Base-by-base conservation (phyloP, 2,888 invertebrate genomes). In the Neoscelio sp. region DNA sequence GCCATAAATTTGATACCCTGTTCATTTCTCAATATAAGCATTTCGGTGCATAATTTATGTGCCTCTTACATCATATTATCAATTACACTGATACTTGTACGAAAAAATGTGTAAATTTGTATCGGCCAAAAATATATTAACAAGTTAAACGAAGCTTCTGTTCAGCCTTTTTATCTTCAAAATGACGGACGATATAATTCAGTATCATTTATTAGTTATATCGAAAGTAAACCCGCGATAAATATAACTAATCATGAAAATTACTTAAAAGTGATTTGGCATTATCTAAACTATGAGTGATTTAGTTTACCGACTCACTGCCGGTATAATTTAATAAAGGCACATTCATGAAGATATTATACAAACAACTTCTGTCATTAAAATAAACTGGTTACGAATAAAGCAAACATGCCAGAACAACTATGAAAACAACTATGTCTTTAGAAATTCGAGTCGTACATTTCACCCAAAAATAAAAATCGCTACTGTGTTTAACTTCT, bases 351-450 rank as follows among this genome's bases (percentile, higher is more conserved):
- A 30, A 44, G 44, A 67, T 54, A 54, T 35, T n/a, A 18, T 28
- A 48, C 56, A 12, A 26, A 35, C 15, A 13, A 17, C 8, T 44
- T 13, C 15, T 46, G 38, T 48, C 68, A 38, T 54, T 17, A 48
- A 58, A 50, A 50, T 23, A 46, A 58, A 58, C 70, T 35, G 48
- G 23, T 38, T 54, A 40, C 58, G 30, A 17, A 40, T 50, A 38
- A 50, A 48, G 13, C 12, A 42, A 56, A 67, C 28, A 33, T 46
- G 48, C 8, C 54, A 65, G 46, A 78, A 82, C 83, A 71, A 83
- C 78, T 84, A 78, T 82, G 81, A 54, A 82, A 85, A 85, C 82
- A 80, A 60, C 70, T 76, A 46, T 60, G 23, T 54, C 13, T n/a
- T n/a, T n/a, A n/a, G n/a, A 28, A 13, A 13, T 26, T 58, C 20